Percentiles rank a stretch among this genome's conserved stretches.
Conservation (phyloP, 2,888 invertebrate genomes). For the Rhagonycha lutea region DNA sequence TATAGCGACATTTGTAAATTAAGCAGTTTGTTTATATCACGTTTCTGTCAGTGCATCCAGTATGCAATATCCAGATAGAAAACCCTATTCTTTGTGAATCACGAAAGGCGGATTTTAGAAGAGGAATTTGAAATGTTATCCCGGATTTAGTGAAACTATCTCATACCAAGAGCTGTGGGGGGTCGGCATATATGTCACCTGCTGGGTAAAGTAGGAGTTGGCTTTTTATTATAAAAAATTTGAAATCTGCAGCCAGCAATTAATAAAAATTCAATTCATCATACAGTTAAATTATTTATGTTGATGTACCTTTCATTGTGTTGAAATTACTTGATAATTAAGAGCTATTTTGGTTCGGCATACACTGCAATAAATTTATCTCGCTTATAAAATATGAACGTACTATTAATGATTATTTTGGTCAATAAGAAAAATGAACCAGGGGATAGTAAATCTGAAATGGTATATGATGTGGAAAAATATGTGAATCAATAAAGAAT, state of each 20-base stretch:
- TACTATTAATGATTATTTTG: background rate
- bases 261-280: background rate
- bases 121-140: conserved; percentile 47
- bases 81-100: conserved; percentile 45
- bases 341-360: background rate
- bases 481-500: conserved; percentile 8
- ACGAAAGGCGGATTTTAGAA: conserved; percentile 41
- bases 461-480: conserved; percentile 5
- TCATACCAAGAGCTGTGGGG: conserved; percentile 28
- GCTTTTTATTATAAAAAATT: conserved; percentile 7
- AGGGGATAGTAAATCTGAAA: conserved; percentile 6
- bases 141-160: conserved; percentile 33
- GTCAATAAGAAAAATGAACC: background rate
- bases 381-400: background rate
- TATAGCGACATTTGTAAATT: background rate
- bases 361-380: background rate
- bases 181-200: conserved; percentile 31
- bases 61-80: conserved; percentile 45
- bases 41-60: conserved; percentile 37
- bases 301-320: background rate
- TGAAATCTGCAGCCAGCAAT: background rate
- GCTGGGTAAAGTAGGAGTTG: conserved; percentile 16
- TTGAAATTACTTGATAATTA: background rate
- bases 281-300: background rate
- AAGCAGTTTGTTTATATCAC: background rate